Conservation (phyloP, 2,888 invertebrate species). For the Mimas tiliae region DNA sequence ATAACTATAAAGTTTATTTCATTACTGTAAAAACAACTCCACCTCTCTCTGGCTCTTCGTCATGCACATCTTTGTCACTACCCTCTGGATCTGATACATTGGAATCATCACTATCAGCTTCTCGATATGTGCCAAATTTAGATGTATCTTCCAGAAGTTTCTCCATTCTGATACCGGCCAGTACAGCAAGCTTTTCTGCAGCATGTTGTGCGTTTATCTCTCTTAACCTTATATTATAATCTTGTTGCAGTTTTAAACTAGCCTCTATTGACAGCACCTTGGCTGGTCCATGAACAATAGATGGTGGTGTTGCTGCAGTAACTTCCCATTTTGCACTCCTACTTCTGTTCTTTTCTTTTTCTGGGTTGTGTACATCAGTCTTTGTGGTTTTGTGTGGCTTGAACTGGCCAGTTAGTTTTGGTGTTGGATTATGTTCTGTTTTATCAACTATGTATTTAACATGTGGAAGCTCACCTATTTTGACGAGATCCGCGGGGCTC, state of each 20-base stretch:
- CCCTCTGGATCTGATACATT: conserved; percentile 66
- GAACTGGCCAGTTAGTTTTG: conserved; percentile 68
- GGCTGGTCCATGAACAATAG: conserved; percentile 80
- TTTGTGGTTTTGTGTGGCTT: conserved; percentile 85
- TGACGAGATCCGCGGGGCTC: conserved; percentile 78
- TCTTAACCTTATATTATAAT: conserved; percentile 73
- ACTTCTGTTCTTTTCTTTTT: conserved; percentile 74
- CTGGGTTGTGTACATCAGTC: conserved; percentile 81
- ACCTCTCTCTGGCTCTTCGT: conserved; percentile 83
- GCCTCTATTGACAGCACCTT: conserved; percentile 82
- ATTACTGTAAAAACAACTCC: conserved; percentile 82
- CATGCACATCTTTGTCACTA: conserved; percentile 83
- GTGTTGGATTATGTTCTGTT: conserved; percentile 68
- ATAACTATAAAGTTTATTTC: conserved; percentile 56
- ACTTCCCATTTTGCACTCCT: conserved; percentile 85
- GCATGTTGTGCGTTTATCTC: conserved; percentile 84
- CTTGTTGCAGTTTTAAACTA: conserved; percentile 83
- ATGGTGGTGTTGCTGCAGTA: conserved; percentile 87
- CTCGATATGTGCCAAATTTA: conserved; percentile 70
- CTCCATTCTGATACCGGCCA: conserved; percentile 66
- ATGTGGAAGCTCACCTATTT: conserved; percentile 77
- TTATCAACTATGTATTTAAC: conserved; percentile 82
- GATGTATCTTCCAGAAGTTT: conserved; percentile 59
- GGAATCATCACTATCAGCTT: conserved; percentile 65
- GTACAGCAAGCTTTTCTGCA: conserved; percentile 77